Evolutionary conservation across 2,797 vertebrate species (phyloP), one percentile per base, ranked within the genome.

Genomic region (Nannoperca australis): DNA sequence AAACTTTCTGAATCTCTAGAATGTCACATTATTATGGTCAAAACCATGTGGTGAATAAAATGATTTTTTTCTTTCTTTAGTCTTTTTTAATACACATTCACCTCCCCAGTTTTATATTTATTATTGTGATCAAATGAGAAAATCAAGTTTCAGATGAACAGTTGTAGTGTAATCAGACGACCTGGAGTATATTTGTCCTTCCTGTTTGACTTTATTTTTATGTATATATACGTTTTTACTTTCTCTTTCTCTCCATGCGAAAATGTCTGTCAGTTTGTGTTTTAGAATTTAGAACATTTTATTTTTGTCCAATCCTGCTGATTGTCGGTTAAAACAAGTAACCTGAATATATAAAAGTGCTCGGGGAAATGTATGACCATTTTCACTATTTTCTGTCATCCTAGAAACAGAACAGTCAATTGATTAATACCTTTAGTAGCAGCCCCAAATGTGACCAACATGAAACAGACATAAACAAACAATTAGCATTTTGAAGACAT

Each of bases 1-100:
- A 74, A 70, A 76, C 55, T 47, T 59, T 64, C 36, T 13, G 18
- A 71, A 20, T 14, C n/a, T 56, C 5, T 34, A 7, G 66, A 63
- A 36, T 17, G 47, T 76, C 58, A 45, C 47, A 34, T 34, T 4
- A 1, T 24, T 40, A 18, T 17, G 36, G 34, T 55, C 24, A 8
- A 50, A 76, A 64, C 13, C 11, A 2, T 15, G 22, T 6, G 34
- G 34, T 13, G 12, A 54, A 15, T 32, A 6, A 67, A 61, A 27
- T 15, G 5, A 2, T 2, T 9, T 38, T 0, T 30, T 17, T 3
- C 3, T 36, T 44, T 22, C 0, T 61, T 11, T 14, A 7, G 20
- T 53, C 3, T 63, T 30, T 61, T 7, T 6, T 15, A 15, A 4
- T 49, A 30, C 0, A 1, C 15, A n/a, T 49, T 60, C 1, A 2